phyloP scores from a whole-genome alignment of 2,888 invertebrate genomes.

The Cryptocephalus primarius region DNA sequence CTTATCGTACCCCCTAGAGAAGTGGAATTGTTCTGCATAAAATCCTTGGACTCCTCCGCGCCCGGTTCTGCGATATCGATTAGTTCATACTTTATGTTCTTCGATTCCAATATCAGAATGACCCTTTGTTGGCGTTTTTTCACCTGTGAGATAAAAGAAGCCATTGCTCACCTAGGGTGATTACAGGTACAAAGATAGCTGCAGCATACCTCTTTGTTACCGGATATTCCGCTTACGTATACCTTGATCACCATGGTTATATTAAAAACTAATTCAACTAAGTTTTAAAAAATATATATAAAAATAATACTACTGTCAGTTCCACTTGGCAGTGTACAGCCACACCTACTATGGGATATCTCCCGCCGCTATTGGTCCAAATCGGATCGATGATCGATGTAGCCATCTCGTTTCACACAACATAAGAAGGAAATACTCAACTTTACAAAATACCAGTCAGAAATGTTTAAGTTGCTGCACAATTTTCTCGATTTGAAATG shows the following conservation, averaged over 20 bases:
- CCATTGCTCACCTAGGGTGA: background rate
- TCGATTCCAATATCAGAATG: conserved; percentile 85
- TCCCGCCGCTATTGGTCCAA: no score
- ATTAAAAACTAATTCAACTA: conserved; percentile 1
- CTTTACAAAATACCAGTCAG: no score
- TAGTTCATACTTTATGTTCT: conserved; percentile 76
- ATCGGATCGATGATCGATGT: no score
- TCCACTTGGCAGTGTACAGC: background rate
- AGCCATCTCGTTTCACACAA: no score
- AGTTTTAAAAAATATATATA: background rate
- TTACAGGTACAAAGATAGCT: no score
- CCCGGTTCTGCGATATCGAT: conserved; percentile 95
- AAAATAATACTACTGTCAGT: background rate
- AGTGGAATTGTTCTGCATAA: conserved; percentile 83
- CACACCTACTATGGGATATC: background rate
- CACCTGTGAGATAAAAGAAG: conserved; percentile 49
- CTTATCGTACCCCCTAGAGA: conserved; percentile 62
- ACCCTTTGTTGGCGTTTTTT: conserved; percentile 93
- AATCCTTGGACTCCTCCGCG: conserved; percentile 75
- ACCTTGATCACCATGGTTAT: conserved; percentile 75
- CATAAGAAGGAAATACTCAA: no score
- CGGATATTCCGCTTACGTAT: conserved; percentile 85
- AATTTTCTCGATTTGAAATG: no score
- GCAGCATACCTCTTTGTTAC: conserved; percentile 78
- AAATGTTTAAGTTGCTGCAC: no score